A percentile compares a stretch with the other conserved stretches of the same genome.
These are phyloP conservation scores for Equus przewalskii DNA, from an alignment of 2,113 vertebrate species.

Conservation along the genomic window DNA sequence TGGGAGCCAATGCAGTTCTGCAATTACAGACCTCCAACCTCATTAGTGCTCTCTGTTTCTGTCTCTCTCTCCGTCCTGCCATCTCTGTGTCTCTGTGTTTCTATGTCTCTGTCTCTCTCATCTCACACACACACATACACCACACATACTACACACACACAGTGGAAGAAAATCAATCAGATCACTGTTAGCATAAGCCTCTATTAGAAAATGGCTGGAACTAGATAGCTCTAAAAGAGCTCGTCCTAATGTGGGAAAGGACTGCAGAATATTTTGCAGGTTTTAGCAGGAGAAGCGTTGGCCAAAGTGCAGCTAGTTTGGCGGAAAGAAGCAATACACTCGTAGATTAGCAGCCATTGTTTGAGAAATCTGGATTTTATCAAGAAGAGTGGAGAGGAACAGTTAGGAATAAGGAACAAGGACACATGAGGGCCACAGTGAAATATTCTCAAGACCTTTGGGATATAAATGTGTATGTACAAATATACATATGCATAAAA, in stretches of 20 bases:
- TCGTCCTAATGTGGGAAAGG: not conserved
- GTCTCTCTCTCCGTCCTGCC: not conserved
- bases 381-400: not conserved
- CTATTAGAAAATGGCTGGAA: not conserved
- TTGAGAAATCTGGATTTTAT: conserved; percentile 10
- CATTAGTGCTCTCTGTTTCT: not conserved
- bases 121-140: not conserved
- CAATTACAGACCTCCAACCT: not conserved
- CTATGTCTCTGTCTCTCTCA: not conserved
- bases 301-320: not conserved
- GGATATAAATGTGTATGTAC: not conserved
- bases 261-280: not conserved
- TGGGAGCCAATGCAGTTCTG: not conserved
- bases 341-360: not conserved
- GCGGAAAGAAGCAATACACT: not conserved
- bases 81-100: not conserved
- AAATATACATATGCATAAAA: not conserved
- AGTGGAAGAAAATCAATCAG: not conserved
- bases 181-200: not conserved
- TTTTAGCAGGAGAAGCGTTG: not conserved
- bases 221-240: not conserved
- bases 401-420: not conserved
- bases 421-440: not conserved
- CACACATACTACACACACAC: not conserved
- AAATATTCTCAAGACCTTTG: not conserved